Evolutionary conservation across 2,113 vertebrate genomes (phyloP).

Genomic region (Tichodroma muraria): DNA sequence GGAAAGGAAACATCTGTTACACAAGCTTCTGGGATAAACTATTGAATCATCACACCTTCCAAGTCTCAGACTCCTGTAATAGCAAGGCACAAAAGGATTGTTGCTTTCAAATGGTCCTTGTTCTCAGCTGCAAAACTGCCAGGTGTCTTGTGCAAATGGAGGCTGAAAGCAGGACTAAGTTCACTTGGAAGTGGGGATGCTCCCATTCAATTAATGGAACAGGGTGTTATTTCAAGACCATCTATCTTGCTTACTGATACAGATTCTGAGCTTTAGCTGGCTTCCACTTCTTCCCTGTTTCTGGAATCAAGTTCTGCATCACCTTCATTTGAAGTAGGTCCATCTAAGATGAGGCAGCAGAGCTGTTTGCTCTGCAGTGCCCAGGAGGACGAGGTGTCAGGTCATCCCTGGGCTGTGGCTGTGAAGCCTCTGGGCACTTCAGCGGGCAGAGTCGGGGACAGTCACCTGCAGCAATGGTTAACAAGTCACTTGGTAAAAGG

Average conservation of each 20-base stretch:
- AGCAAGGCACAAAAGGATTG: slow-evolving; percentile 76
- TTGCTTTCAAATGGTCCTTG: slow-evolving; percentile 62
- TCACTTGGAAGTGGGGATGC: slow-evolving; percentile 43
- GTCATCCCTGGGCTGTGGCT: not conserved
- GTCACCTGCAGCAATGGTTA: not conserved
- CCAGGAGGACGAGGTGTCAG: not conserved
- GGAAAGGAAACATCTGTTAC: not conserved
- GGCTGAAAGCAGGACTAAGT: slow-evolving; percentile 10
- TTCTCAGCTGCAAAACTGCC: slow-evolving; percentile 25
- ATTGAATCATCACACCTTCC: slow-evolving; percentile 8
- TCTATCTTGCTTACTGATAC: not conserved
- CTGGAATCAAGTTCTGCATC: not conserved
- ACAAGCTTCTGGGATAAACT: slow-evolving; percentile 1
- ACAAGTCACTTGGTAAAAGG: slow-evolving; percentile 23
- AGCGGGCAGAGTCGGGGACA: not conserved
- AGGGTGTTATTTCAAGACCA: not conserved
- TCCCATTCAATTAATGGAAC: slow-evolving; percentile 31
- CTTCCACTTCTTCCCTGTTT: not conserved
- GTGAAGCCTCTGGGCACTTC: not conserved
- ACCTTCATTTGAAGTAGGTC: not conserved
- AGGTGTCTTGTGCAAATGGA: slow-evolving; percentile 43
- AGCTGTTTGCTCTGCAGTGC: not conserved
- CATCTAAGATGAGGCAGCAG: not conserved
- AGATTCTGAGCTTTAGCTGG: not conserved
- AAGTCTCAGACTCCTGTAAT: slow-evolving; percentile 47